phyloP scores from a whole-genome alignment of 2,113 vertebrate genomes.

The Sceloporus undulatus region DNA sequence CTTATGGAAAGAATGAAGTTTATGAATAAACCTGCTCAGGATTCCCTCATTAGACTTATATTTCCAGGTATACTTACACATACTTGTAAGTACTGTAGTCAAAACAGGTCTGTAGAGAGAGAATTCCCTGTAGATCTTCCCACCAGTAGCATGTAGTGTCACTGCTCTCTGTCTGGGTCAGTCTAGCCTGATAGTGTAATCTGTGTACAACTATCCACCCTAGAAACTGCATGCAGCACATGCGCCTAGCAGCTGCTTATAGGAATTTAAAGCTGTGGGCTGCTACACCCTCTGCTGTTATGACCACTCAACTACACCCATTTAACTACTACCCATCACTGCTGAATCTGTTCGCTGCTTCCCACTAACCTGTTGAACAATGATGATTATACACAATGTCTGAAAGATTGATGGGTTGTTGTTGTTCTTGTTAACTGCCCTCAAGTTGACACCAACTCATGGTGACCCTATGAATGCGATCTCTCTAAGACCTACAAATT shows the following conservation, averaged over 20 bases:
- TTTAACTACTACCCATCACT: not conserved
- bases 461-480: no score
- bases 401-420: not conserved
- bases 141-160: rapidly evolving
- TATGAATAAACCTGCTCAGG: no score
- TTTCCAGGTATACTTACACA: not conserved
- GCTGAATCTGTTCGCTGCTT: not conserved
- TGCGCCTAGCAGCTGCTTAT: not conserved
- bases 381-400: no score
- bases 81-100: not conserved
- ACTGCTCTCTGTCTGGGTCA: not conserved
- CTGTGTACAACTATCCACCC: not conserved
- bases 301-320: not conserved
- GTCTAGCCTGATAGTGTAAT: not conserved
- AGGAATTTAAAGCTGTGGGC: not conserved
- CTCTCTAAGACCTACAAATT: no score
- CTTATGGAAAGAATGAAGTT: not conserved
- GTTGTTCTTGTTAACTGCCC: no score
- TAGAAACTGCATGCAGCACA: not conserved
- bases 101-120: not conserved
- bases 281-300: not conserved
- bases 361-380: not conserved
- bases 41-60: no score
- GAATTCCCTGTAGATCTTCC: not conserved
- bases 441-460: no score